Evolutionary conservation across 2,797 vertebrate species (phyloP).

Genomic region (Rhinophrynus dorsalis): DNA sequence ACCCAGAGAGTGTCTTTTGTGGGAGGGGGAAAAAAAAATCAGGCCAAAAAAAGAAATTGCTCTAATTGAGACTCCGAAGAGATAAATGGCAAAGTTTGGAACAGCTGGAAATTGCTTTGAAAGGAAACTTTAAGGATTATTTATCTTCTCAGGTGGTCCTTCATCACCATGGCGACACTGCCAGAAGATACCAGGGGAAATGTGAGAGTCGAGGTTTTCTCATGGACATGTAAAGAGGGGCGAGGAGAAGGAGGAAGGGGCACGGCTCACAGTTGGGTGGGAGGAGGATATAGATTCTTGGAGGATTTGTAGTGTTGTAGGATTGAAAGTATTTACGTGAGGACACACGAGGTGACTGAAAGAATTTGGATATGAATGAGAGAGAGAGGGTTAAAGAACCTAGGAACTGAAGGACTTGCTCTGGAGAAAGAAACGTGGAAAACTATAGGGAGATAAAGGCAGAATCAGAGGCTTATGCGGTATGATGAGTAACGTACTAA

Average conservation of each 20-base stretch:
- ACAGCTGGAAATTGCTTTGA: slow-evolving; percentile 59
- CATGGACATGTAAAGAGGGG: slow-evolving; percentile 15
- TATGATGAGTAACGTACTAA: too few relatives aligned
- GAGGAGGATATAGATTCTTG: not conserved
- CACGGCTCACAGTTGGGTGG: not conserved
- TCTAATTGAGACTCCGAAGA: slow-evolving; percentile 67
- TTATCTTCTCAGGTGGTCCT: slow-evolving; percentile 62
- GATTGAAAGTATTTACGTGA: not conserved
- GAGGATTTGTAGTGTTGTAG: not conserved
- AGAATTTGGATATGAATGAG: too few relatives aligned
- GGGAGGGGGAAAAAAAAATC: slow-evolving; percentile 58
- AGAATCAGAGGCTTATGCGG: too few relatives aligned
- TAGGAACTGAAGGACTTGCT: too few relatives aligned
- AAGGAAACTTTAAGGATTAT: slow-evolving; percentile 58
- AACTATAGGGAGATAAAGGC: too few relatives aligned
- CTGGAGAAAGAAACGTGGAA: too few relatives aligned
- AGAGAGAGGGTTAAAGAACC: too few relatives aligned
- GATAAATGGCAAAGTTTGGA: slow-evolving; percentile 63
- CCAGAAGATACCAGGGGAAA: slow-evolving; percentile 26
- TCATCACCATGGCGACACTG: slow-evolving; percentile 58
- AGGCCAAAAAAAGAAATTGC: slow-evolving; percentile 56
- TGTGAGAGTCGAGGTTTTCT: slow-evolving; percentile 35
- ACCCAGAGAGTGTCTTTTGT: slow-evolving; percentile 61
- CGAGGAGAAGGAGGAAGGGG: slow-evolving; percentile 2
- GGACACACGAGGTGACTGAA: too few relatives aligned